Percentiles rank a stretch among this genome's conserved stretches.
Conservation (phyloP, 2,113 vertebrate genomes). For the Psophia crepitans region DNA sequence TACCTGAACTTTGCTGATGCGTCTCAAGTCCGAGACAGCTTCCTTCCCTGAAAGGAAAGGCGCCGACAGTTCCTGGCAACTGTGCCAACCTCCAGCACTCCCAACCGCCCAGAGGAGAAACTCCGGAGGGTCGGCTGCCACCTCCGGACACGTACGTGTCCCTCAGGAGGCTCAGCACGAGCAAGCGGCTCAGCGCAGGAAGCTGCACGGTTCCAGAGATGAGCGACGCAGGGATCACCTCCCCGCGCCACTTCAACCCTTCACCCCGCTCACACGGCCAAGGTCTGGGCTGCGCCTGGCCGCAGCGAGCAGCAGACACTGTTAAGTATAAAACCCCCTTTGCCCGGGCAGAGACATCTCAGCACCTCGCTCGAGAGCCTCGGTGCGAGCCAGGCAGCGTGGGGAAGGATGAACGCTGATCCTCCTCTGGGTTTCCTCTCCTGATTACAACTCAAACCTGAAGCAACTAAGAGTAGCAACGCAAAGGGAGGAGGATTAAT, state of each 20-base stretch:
- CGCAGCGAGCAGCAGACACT: not conserved
- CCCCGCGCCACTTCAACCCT: not conserved
- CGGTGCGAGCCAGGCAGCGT: not conserved
- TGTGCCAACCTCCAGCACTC: slow-evolving; percentile 37
- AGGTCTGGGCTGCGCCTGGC: not conserved
- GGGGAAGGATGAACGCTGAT: not conserved
- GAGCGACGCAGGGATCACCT: not conserved
- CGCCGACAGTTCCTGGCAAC: not conserved
- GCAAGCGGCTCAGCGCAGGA: not conserved
- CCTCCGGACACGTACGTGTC: not conserved
- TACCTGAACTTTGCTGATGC: slow-evolving; percentile 59
- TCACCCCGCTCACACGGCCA: not conserved
- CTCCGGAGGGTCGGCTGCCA: not conserved
- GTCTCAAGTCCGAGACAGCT: slow-evolving; percentile 55
- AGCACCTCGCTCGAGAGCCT: not conserved
- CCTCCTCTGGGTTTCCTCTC: not conserved
- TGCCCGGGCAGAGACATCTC: not conserved
- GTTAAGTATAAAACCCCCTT: not conserved
- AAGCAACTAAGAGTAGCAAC: not conserved
- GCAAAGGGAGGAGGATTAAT: not conserved
- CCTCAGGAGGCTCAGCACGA: not conserved
- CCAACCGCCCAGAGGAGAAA: not conserved
- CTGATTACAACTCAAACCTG: not conserved
- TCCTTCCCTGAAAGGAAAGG: slow-evolving; percentile 60
- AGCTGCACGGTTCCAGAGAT: not conserved